Evolutionary conservation across 1,140 invertebrate species (phyloP).

Genomic region (Akabosia matsudoensis): DNA sequence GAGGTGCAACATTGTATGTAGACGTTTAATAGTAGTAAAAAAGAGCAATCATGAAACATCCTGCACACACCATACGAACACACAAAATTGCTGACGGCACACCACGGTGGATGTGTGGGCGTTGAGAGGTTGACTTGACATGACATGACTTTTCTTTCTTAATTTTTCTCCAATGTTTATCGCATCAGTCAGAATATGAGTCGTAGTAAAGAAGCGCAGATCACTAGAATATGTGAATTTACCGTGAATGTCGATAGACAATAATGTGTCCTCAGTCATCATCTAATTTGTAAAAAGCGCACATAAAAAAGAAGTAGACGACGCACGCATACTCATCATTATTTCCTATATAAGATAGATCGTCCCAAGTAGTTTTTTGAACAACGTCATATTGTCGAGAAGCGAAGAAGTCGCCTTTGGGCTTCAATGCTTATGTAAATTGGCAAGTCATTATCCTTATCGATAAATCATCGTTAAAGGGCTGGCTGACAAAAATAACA

Average conservation of each 20-base stretch:
- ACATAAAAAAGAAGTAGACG: no score
- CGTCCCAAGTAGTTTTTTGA: neutral
- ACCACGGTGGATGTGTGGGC: neutral
- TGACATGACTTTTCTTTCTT: constrained; percentile 12
- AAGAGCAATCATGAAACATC: neutral
- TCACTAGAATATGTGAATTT: no score
- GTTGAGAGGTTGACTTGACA: constrained; percentile 17
- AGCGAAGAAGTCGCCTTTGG: neutral
- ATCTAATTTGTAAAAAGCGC: no score
- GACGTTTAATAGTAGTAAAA: neutral
- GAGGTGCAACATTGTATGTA: neutral
- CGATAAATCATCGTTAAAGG: constrained; percentile 21
- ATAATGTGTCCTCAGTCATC: no score
- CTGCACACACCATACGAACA: neutral
- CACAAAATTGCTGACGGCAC: neutral
- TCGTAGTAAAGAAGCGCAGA: neutral
- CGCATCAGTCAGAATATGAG: constrained; percentile 10
- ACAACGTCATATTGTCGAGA: neutral
- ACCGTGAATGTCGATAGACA: no score
- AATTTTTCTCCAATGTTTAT: constrained; percentile 16
- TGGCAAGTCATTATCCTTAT: constrained; percentile 24
- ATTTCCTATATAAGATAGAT: no score
- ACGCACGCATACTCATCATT: no score
- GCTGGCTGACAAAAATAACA: constrained; percentile 15
- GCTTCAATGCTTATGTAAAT: constrained; percentile 18